Evolutionary conservation across 2,797 vertebrate species (phyloP).

Genomic region (Triplophysa bombifrons): DNA sequence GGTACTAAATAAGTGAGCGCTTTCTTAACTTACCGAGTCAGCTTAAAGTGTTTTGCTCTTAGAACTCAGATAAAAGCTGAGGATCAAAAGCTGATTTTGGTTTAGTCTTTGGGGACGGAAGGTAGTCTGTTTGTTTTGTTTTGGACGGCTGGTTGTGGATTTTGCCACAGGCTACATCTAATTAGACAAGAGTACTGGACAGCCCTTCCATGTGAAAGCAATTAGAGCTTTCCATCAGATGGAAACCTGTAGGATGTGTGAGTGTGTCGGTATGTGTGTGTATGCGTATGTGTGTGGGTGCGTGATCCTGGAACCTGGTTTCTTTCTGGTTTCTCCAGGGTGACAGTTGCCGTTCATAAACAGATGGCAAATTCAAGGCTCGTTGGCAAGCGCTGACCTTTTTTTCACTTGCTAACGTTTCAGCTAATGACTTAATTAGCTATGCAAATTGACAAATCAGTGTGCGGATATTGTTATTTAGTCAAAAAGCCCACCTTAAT

Average conservation of each 20-base stretch:
- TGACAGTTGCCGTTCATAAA: conserved; percentile 90
- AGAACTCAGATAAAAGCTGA: background rate
- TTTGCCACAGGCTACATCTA: conserved; percentile 76
- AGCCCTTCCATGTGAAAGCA: conserved; percentile 84
- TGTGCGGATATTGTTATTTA: conserved; percentile 96
- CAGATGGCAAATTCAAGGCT: conserved; percentile 97
- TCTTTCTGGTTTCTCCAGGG: conserved; percentile 72
- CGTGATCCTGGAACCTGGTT: conserved; percentile 70
- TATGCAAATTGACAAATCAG: conserved; percentile 99
- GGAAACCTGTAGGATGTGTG: conserved; percentile 68
- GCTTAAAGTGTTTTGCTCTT: background rate
- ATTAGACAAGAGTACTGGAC: conserved; percentile 80
- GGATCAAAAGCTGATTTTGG: conserved; percentile 3
- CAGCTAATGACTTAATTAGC: conserved; percentile 99
- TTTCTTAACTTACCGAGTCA: background rate
- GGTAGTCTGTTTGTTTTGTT: conserved; percentile 53
- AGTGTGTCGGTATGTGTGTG: conserved; percentile 62
- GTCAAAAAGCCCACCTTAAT: conserved; percentile 97
- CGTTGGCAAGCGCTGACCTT: conserved; percentile 85
- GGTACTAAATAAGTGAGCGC: background rate
- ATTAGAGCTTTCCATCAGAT: conserved; percentile 89
- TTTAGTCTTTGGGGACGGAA: conserved; percentile 2
- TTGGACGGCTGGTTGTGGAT: conserved; percentile 27
- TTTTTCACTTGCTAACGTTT: conserved; percentile 69
- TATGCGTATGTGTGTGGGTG: conserved; percentile 19